phyloP scores from a whole-genome alignment of 2,888 invertebrate genomes.

The Nemurella pictetii region DNA sequence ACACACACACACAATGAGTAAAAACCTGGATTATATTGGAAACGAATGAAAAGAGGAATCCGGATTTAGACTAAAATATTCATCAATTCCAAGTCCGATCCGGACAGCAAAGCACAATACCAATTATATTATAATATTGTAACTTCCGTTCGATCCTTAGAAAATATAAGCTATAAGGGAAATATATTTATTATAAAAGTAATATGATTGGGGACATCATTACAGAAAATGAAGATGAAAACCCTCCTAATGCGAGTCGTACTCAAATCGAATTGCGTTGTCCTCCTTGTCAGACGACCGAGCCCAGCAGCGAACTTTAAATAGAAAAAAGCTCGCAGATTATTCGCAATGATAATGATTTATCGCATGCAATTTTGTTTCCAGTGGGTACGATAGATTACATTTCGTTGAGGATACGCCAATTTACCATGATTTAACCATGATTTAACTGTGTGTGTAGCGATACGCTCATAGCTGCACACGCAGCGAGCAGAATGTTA shows the following conservation, averaged over 20 bases:
- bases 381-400: neutral
- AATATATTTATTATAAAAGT: neutral
- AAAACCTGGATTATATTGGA: too few relatives aligned
- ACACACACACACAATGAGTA: too few relatives aligned
- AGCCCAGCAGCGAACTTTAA: neutral
- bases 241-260: too few relatives aligned
- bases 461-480: neutral
- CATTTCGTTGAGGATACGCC: neutral
- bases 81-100: conserved; percentile 1
- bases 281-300: neutral
- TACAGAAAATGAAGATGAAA: neutral
- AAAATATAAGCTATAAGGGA: too few relatives aligned
- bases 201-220: too few relatives aligned
- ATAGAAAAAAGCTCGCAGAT: neutral
- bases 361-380: neutral
- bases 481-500: neutral
- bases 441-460: too few relatives aligned
- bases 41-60: neutral
- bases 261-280: too few relatives aligned
- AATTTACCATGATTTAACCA: too few relatives aligned
- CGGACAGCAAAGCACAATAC: neutral
- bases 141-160: conserved; percentile 44
- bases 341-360: neutral
- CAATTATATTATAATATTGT: neutral
- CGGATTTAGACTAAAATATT: conserved; percentile 17